Evolutionary conservation across 37 sponge, comb jelly and placozoan genomes (phyloP), one percentile per base, ranked within the genome.

Genomic region (Oscarella lobularis): DNA sequence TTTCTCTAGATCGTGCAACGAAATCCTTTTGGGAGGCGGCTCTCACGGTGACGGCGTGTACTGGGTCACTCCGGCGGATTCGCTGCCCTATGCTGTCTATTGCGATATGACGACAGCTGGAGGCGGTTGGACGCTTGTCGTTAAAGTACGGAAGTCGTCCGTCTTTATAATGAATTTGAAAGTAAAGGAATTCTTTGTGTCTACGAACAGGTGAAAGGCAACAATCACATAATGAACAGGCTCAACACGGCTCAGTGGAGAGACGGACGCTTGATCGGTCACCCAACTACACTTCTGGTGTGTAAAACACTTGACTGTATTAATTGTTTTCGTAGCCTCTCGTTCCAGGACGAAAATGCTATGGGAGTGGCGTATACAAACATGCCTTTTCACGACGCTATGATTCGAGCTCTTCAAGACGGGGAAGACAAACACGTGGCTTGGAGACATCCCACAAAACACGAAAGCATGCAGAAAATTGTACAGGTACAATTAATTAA

Each of bases 41-140:
- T n/a, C n/a, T n/a, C n/a, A n/a, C n/a, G n/a, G n/a, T n/a, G n/a
- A n/a, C n/a, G n/a, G n/a, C n/a, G n/a, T n/a, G n/a, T n/a, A n/a
- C n/a, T n/a, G n/a, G n/a, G n/a, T n/a, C n/a, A n/a, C n/a, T n/a
- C n/a, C n/a, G n/a, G n/a, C n/a, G n/a, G n/a, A n/a, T n/a, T n/a
- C n/a, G n/a, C n/a, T n/a, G n/a, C n/a, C n/a, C n/a, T n/a, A n/a
- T n/a, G n/a, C n/a, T n/a, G n/a, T n/a, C n/a, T n/a, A n/a, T 20
- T 48, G 60, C 60, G 60, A 48, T 48, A 48, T 48, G 60, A 20
- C 9, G 60, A 48, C 60, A 27, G 60, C 60, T 48, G 60, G 60
- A 48, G 60, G 60, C 9, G 60, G 60, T 20, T 48, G 60, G 60
- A 48, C 60, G 9, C 60, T 48, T 27, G 60, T 48, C 60, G 20